Percentiles rank a stretch among this genome's conserved stretches.
phyloP scores from a whole-genome alignment of 1,140 invertebrate genomes.

The Solenopsis fugax region DNA sequence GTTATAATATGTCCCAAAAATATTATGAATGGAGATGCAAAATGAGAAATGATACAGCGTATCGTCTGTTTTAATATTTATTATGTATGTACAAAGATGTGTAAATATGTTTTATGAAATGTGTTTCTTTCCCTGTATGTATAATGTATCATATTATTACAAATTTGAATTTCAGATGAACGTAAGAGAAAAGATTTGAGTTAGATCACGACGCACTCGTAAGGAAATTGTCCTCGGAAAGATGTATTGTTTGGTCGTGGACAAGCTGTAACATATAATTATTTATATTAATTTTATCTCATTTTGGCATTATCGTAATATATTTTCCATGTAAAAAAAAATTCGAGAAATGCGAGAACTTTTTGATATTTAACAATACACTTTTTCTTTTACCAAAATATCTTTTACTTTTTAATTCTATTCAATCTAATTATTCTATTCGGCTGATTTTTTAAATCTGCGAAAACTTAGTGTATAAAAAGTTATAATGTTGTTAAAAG shows the following conservation, averaged over 20 bases:
- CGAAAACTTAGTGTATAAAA: neutral
- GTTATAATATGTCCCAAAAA: conserved; percentile 22
- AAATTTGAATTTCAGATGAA: conserved; percentile 64
- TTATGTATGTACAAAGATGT: conserved; percentile 80
- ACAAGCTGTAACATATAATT: conserved; percentile 86
- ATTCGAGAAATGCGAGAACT: conserved; percentile 3
- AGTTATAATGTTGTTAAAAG: neutral
- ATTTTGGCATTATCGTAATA: conserved; percentile 31
- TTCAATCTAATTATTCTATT: neutral
- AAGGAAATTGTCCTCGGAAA: conserved; percentile 87
- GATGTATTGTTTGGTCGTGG: conserved; percentile 84
- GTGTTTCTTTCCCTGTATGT: conserved; percentile 65
- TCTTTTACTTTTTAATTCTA: conserved; percentile 4
- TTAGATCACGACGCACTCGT: conserved; percentile 91
- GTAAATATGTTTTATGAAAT: conserved; percentile 66
- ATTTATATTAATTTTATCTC: conserved; percentile 28
- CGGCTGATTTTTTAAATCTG: neutral
- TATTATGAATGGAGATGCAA: conserved; percentile 4
- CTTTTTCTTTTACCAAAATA: conserved; percentile 23
- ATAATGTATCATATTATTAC: conserved; percentile 66
- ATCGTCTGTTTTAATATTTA: conserved; percentile 65
- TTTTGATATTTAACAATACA: conserved; percentile 40
- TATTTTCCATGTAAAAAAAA: neutral
- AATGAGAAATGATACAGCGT: conserved; percentile 1
- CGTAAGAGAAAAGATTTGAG: conserved; percentile 55